Conservation (phyloP, 2,797 vertebrate genomes). For the Lophius americanus region DNA sequence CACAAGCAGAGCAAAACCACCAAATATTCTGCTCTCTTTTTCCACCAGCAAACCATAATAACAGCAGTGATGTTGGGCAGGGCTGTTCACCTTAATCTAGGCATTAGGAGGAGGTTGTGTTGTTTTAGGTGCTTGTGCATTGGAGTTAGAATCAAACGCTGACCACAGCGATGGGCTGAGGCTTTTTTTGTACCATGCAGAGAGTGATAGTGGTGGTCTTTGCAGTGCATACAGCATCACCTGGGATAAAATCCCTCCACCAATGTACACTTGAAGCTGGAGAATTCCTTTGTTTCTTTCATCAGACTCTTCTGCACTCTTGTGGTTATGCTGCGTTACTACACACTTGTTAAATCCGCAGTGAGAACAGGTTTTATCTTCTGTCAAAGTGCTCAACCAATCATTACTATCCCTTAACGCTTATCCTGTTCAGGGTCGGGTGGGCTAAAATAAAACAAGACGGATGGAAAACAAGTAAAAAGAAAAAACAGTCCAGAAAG, state of each 20-base stretch:
- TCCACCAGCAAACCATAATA: slow-evolving; percentile 68
- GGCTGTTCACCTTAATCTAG: slow-evolving; percentile 75
- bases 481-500: no score
- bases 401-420: no score
- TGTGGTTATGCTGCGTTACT: slow-evolving; percentile 43
- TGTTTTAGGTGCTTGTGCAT: slow-evolving; percentile 52
- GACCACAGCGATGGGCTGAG: slow-evolving; percentile 24
- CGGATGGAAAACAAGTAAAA: no score
- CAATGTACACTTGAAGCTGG: no score
- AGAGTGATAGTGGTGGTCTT: slow-evolving; percentile 29
- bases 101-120: slow-evolving; percentile 67
- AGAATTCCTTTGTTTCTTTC: not conserved
- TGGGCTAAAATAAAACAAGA: no score
- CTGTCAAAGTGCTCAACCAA: no score
- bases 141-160: slow-evolving; percentile 46
- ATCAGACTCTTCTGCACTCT: slow-evolving; percentile 39
- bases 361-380: no score
- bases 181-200: slow-evolving; percentile 15
- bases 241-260: not conserved
- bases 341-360: slow-evolving; percentile 1
- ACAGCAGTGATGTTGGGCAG: slow-evolving; percentile 71
- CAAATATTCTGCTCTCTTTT: slow-evolving; percentile 60
- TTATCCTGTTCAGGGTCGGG: no score
- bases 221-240: slow-evolving; percentile 15
- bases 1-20: slow-evolving; percentile 57